phyloP scores from a whole-genome alignment of 2,797 vertebrate genomes.

The Lophotriccus pileatus region DNA sequence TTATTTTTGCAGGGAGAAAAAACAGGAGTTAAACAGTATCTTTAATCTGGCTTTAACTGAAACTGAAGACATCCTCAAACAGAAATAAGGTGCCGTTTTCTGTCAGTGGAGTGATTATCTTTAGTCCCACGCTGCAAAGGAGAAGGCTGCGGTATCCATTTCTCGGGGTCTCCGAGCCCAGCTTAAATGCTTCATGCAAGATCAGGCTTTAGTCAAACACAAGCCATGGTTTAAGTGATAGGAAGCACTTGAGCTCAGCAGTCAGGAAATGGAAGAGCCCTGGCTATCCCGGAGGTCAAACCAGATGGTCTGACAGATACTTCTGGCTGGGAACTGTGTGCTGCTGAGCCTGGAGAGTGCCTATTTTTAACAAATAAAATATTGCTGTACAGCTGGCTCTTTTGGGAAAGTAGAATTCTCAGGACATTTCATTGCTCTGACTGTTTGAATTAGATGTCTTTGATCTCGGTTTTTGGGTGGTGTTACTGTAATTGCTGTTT shows the following conservation, averaged over 20 bases:
- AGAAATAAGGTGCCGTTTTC: not conserved
- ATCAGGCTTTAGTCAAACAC: not conserved
- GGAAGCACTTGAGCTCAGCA: not conserved
- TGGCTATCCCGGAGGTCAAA: not conserved
- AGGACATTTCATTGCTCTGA: not conserved
- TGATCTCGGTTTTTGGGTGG: not conserved
- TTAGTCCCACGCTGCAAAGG: not conserved
- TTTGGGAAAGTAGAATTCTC: not conserved
- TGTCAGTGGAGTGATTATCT: not conserved
- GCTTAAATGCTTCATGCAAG: not conserved
- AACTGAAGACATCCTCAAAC: not conserved
- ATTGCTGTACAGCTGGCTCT: not conserved
- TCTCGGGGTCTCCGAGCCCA: not conserved
- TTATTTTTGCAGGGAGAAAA: not conserved
- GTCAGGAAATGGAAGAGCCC: not conserved
- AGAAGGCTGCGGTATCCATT: fast-evolving
- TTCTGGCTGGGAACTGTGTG: not conserved
- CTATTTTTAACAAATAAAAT: not conserved
- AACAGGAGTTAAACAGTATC: not conserved
- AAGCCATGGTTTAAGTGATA: not conserved
- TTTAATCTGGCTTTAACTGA: not conserved
- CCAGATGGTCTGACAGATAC: conserved; percentile 11
- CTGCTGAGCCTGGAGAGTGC: not conserved
- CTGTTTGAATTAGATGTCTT: not conserved
- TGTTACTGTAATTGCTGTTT: not conserved